Conservation (phyloP, 2,797 vertebrate species). For the Harpagifer antarcticus region DNA sequence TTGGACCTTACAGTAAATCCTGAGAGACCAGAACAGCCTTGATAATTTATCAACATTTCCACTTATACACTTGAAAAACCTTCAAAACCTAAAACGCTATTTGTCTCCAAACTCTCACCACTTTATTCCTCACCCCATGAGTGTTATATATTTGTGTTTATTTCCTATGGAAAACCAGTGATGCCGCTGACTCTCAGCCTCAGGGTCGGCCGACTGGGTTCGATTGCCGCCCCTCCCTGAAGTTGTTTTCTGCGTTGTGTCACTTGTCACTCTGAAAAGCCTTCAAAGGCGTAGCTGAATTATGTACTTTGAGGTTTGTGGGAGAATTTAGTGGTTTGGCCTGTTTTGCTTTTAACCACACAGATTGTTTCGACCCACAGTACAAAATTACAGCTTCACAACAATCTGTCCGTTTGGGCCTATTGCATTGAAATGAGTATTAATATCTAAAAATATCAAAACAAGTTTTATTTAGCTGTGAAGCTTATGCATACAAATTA, state of each 20-base stretch:
- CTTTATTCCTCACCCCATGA: conserved; percentile 6
- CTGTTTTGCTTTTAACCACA: conserved; percentile 53
- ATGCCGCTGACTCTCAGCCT: conserved; percentile 38
- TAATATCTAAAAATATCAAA: conserved; percentile 9
- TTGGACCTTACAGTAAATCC: conserved; percentile 38
- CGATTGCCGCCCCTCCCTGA: conserved; percentile 28
- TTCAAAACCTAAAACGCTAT: conserved; percentile 34
- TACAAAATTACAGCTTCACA: conserved; percentile 35
- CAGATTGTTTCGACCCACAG: conserved; percentile 16
- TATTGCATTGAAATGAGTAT: conserved; percentile 12
- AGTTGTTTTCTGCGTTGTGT: conserved; percentile 65
- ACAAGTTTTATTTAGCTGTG: conserved; percentile 6
- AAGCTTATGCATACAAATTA: conserved; percentile 10
- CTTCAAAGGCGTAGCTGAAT: conserved; percentile 68
- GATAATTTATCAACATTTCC: conserved; percentile 49
- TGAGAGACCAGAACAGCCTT: conserved; percentile 45
- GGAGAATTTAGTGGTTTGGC: conserved; percentile 59
- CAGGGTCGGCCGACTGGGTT: conserved; percentile 3
- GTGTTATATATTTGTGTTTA: conserved; percentile 45
- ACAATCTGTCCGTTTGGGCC: conserved; percentile 21
- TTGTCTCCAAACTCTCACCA: conserved; percentile 46
- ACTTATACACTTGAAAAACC: conserved; percentile 19
- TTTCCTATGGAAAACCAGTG: conserved; percentile 40
- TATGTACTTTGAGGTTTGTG: conserved; percentile 58
- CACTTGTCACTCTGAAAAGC: conserved; percentile 68